Percentiles rank a stretch among this genome's conserved stretches.
Evolutionary conservation across 2,888 invertebrate genomes (phyloP).

Genomic region (Heliconius hortense): DNA sequence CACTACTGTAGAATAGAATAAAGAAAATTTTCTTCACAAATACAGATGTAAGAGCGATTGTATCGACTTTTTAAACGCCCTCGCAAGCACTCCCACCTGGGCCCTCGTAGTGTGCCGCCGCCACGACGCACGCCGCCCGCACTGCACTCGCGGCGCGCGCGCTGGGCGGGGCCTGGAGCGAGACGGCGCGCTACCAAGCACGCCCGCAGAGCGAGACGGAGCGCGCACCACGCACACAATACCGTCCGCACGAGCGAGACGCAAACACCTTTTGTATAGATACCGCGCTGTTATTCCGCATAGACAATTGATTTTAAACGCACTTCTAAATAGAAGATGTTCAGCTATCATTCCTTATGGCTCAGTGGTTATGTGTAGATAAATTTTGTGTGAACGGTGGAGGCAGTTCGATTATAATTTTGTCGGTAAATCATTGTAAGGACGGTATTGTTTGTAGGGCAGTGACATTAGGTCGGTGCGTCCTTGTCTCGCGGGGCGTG

Average conservation of each 20-base stretch:
- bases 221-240: constrained; percentile 68
- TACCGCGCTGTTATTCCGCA: constrained; percentile 77
- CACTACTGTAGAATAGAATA: constrained; percentile 55
- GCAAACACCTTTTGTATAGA: constrained; percentile 78
- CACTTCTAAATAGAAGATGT: constrained; percentile 50
- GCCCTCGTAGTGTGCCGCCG: constrained; percentile 74
- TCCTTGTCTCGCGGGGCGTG: constrained; percentile 76
- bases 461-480: constrained; percentile 80
- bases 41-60: constrained; percentile 73
- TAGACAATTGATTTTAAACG: constrained; percentile 77
- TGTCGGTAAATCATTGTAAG: constrained; percentile 56
- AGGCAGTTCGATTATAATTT: constrained; percentile 56
- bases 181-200: constrained; percentile 67
- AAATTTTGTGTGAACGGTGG: constrained; percentile 40
- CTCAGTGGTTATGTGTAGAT: not conserved
- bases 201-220: constrained; percentile 61
- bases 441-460: constrained; percentile 79
- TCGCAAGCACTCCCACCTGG: constrained; percentile 78
- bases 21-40: constrained; percentile 79
- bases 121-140: constrained; percentile 75
- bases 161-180: constrained; percentile 78
- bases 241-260: constrained; percentile 74
- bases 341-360: not conserved
- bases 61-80: constrained; percentile 82
- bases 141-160: constrained; percentile 62